Base-by-base conservation (phyloP, 2,113 vertebrate genomes). In the Rynchops niger region DNA sequence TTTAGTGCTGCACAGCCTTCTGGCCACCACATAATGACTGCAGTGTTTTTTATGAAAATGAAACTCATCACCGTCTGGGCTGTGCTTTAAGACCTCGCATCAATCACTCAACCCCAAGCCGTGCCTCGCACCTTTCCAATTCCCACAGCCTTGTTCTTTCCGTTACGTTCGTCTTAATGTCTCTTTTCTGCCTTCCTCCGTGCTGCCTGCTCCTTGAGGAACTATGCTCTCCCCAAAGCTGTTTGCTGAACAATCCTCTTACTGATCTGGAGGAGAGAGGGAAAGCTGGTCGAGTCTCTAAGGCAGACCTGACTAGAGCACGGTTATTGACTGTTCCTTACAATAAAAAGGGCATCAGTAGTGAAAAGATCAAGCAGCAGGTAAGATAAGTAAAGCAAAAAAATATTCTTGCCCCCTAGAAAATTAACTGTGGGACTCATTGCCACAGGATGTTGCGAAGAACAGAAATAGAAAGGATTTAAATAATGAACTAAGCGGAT, bases 1-100 rank as follows among this genome's bases (percentile, higher is more conserved):
- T 97, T 96, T 97, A 95, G 87, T 90, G 92, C 73, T 2, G 53
- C 45, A 19, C 93, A 83, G 79, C 84, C 56, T 93, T 29, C 93
- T 93, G 92, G 89, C 89, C 82, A 81, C 92, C 92, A 56, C 85
- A 97, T 90, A 97, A 95, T 85, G 96, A 50, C 71, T 92, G 82
- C 79, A 93, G 55, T 97, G 93, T 96, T 95, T 93, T 95, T 82
- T 67, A 89, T 94, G 95, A 97, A 97, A 95, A 94, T 94, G 93
- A 86, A 97, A 91, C 89, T 90, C 94, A 83, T 95, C 86, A 2
- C 77, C 34, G 59, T 95, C 89, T 91, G 95, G 85, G 93, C 77
- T 96, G 93, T 95, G 77, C 82, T 97, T 72, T 88, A 93, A 93
- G 95, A 69, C 88, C 74, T 97, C 90, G 14, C 81, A 96, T 98